These are phyloP conservation scores for Botia almorhae DNA, from an alignment of 2,797 vertebrate species.

Conservation along the genomic window DNA sequence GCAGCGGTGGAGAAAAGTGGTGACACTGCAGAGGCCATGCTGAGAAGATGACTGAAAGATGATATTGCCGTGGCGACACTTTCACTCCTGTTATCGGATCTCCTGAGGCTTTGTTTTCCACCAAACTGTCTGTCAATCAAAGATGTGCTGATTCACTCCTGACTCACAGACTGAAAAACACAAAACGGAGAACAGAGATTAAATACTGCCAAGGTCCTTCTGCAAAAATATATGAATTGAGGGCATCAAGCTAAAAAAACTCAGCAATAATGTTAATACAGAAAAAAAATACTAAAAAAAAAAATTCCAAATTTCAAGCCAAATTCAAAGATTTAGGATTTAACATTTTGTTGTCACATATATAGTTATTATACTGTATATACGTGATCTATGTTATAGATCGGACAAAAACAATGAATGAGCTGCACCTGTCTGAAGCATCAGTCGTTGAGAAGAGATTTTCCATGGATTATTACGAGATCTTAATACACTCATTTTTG, in stretches of 20 bases:
- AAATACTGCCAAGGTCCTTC: conserved; percentile 3
- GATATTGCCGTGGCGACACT: conserved; percentile 68
- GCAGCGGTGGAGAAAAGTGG: conserved; percentile 50
- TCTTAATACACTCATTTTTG: too few relatives aligned
- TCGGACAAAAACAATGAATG: too few relatives aligned
- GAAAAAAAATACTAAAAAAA: background rate
- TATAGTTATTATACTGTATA: too few relatives aligned
- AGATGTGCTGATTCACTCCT: conserved; percentile 44
- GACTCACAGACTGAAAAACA: conserved; percentile 51
- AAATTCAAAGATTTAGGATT: too few relatives aligned
- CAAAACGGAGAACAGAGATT: conserved; percentile 41
- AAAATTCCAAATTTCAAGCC: too few relatives aligned
- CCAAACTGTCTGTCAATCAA: conserved; percentile 54
- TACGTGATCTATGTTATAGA: too few relatives aligned
- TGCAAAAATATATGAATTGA: too few relatives aligned
- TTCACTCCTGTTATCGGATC: conserved; percentile 71
- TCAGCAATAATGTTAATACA: background rate
- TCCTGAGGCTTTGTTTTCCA: conserved; percentile 53
- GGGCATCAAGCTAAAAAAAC: too few relatives aligned
- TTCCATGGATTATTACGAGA: too few relatives aligned
- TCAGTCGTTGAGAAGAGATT: too few relatives aligned
- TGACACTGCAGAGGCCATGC: conserved; percentile 66
- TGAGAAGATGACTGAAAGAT: conserved; percentile 75
- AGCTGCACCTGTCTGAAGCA: too few relatives aligned
- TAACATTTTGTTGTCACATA: too few relatives aligned